phyloP scores from a whole-genome alignment of 2,888 invertebrate species.

The Leptinotarsa juncta region DNA sequence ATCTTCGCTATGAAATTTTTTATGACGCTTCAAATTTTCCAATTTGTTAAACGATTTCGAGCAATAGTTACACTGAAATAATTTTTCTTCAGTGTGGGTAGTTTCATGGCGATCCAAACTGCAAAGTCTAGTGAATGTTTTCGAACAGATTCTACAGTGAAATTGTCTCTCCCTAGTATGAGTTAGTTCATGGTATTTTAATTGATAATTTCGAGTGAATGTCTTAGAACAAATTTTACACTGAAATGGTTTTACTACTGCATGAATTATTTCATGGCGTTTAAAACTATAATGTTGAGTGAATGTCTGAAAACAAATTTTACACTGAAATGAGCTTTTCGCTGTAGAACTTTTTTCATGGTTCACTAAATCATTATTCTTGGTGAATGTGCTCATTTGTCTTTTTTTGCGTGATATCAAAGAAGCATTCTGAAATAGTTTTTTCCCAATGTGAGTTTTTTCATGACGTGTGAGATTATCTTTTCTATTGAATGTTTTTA shows the following conservation, averaged over 20 bases:
- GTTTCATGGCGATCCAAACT: no score
- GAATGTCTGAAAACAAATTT: background rate
- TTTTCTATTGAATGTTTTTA: no score
- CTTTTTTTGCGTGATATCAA: no score
- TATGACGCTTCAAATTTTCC: background rate
- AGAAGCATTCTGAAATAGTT: no score
- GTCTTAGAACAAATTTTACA: background rate
- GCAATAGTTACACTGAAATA: background rate
- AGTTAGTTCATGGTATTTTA: no score
- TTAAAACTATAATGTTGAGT: no score
- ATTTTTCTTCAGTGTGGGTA: background rate
- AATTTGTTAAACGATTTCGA: background rate
- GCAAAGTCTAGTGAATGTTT: fast-evolving
- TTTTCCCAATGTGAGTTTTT: no score
- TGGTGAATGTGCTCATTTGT: no score
- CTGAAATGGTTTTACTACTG: background rate
- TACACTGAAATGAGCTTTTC: background rate
- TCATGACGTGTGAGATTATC: no score
- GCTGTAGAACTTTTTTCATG: background rate
- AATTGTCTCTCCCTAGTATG: no score
- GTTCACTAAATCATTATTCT: background rate
- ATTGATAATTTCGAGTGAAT: no score
- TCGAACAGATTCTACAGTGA: no score
- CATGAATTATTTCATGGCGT: background rate
- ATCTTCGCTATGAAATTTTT: background rate